Evolutionary conservation across 2,113 vertebrate species (phyloP).

Genomic region (Misgurnus anguillicaudatus): DNA sequence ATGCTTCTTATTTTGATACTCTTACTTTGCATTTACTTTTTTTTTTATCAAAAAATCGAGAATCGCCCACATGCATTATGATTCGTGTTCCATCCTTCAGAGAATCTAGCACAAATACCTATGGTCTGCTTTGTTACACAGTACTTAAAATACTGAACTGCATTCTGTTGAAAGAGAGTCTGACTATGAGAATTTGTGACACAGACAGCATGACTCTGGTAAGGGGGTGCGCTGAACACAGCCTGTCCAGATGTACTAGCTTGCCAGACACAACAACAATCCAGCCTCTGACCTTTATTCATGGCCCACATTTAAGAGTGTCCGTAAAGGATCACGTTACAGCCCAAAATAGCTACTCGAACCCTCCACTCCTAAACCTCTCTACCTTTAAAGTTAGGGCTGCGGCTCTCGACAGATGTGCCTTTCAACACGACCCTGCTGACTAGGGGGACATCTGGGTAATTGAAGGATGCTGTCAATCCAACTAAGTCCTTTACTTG

Average conservation of each 20-base stretch:
- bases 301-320: conserved; percentile 66
- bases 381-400: conserved; percentile 45
- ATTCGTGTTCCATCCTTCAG: not conserved
- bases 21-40: no score
- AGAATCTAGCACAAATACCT: not conserved
- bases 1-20: no score
- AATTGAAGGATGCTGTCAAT: conserved; percentile 36
- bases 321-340: conserved; percentile 66
- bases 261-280: conserved; percentile 63
- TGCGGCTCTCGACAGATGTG: conserved; percentile 45
- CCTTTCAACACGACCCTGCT: conserved; percentile 21
- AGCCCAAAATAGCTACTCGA: conserved; percentile 65
- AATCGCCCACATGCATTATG: not conserved
- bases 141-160: not conserved
- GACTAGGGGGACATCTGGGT: conserved; percentile 33
- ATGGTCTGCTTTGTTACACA: not conserved
- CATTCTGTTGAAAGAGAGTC: not conserved
- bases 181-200: not conserved
- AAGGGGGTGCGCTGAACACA: conserved; percentile 58
- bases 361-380: conserved; percentile 37
- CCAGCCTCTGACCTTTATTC: conserved; percentile 68
- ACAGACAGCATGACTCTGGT: conserved; percentile 51
- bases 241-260: conserved; percentile 68
- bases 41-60: no score
- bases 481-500: conserved; percentile 29